These are phyloP conservation scores for Pocillopora verrucosa DNA, from an alignment of 64 coral and sea anemone genomes.

Conservation along the genomic window DNA sequence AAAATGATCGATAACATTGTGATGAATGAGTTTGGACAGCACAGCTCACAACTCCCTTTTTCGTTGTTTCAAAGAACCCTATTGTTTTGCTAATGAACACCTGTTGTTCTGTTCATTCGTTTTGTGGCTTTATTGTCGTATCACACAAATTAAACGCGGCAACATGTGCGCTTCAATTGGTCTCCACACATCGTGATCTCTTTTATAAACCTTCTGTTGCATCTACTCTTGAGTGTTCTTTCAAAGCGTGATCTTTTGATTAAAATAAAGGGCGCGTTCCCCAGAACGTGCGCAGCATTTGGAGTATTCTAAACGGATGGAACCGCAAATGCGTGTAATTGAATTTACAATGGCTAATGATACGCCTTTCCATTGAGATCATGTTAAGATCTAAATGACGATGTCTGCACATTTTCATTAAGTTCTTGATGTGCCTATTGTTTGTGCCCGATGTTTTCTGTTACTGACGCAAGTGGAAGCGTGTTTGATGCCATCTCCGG, in stretches of 20 bases:
- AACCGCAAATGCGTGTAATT: neutral
- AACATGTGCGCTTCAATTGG: constrained; percentile 25
- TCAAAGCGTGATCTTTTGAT: neutral
- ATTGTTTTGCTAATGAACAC: constrained; percentile 76
- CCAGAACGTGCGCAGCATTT: neutral
- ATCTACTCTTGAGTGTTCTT: neutral
- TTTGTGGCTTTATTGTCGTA: constrained; percentile 56
- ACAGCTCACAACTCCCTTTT: constrained; percentile 2
- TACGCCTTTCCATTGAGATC: neutral
- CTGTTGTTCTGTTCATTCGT: constrained; percentile 42
- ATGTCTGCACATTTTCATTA: constrained; percentile 31
- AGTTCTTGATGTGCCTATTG: neutral
- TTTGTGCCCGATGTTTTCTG: constrained; percentile 18
- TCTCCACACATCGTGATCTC: neutral
- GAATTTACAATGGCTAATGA: constrained; percentile 7
- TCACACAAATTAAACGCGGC: neutral
- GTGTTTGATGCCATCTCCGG: constrained; percentile 24
- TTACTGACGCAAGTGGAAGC: constrained; percentile 14
- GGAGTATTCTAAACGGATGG: constrained; percentile 7
- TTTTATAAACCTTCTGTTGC: neutral
- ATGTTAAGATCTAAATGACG: constrained; percentile 4
- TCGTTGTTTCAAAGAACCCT: neutral
- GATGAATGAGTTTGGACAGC: neutral
- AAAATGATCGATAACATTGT: constrained; percentile 4
- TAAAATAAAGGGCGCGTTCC: constrained; percentile 4